Percentiles rank a stretch among this genome's conserved stretches.
phyloP scores from a whole-genome alignment of 2,888 invertebrate genomes.

The Eubasilissa splendida region DNA sequence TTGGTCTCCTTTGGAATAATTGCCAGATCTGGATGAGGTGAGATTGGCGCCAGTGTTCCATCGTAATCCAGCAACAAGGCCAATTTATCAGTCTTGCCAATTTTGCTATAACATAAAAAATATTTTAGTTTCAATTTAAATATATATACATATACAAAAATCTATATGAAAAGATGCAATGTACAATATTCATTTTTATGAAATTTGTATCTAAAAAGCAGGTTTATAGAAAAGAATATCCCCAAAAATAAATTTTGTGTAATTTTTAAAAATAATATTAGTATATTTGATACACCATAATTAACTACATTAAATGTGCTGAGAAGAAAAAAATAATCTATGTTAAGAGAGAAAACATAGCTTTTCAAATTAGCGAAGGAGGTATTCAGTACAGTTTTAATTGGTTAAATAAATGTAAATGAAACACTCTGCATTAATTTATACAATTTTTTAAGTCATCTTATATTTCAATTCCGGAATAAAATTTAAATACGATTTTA shows the following conservation, averaged over 20 bases:
- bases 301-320: too few species aligned
- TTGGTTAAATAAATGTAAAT: too few species aligned
- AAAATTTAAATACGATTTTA: neutral
- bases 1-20: conserved; percentile 79
- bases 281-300: too few species aligned
- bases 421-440: too few species aligned
- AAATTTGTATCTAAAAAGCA: neutral
- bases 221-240: neutral
- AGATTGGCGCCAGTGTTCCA: conserved; percentile 82
- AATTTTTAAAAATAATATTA: neutral
- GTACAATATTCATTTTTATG: neutral
- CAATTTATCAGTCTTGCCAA: conserved; percentile 76
- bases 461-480: too few species aligned
- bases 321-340: too few species aligned
- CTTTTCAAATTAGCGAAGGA: too few species aligned
- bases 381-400: too few species aligned
- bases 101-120: conserved; percentile 61
- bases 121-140: neutral
- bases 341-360: too few species aligned
- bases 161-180: neutral
- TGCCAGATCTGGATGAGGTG: conserved; percentile 80
- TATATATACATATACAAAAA: neutral
- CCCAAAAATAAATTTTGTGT: neutral
- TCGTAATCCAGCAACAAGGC: conserved; percentile 82
- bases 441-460: too few species aligned